phyloP scores from a whole-genome alignment of 2,113 vertebrate species.

The Ammospiza caudacuta region DNA sequence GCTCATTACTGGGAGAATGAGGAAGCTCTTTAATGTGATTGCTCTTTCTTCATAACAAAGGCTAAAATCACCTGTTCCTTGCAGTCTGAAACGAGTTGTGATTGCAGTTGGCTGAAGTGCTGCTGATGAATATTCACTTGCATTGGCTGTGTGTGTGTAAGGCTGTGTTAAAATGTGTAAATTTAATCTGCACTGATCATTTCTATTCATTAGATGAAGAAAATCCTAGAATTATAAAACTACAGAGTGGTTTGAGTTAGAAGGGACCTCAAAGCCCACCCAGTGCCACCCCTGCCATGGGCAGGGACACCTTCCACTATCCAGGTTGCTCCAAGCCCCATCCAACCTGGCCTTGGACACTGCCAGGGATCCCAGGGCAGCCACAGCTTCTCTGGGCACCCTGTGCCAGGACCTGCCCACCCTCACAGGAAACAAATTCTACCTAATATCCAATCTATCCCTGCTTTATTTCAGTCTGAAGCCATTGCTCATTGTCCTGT shows the following conservation, averaged over 20 bases:
- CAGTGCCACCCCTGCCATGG: not conserved
- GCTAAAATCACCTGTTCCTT: conserved; percentile 61
- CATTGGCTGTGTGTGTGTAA: not conserved
- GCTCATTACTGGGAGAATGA: conserved; percentile 64
- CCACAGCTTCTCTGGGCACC: not conserved
- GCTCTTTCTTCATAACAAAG: conserved; percentile 71
- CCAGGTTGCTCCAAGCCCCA: fast-evolving
- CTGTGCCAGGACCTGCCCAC: not conserved
- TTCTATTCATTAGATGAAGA: not conserved
- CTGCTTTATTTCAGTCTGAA: not conserved
- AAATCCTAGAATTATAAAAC: not conserved
- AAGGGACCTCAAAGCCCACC: fast-evolving
- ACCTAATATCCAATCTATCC: not conserved
- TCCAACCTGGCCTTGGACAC: not conserved
- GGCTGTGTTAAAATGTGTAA: not conserved
- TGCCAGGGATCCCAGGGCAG: not conserved
- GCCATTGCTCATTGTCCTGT: not conserved
- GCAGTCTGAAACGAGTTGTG: conserved; percentile 61
- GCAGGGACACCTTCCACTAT: fast-evolving
- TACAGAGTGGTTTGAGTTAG: not conserved
- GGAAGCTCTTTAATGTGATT: conserved; percentile 64
- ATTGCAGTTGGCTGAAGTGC: conserved; percentile 57
- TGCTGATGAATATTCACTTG: conserved; percentile 65
- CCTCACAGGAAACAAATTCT: not conserved
- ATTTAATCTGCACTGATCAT: not conserved